Base-by-base conservation (phyloP, 2,888 invertebrate genomes). In the Drosophila prostipennis region DNA sequence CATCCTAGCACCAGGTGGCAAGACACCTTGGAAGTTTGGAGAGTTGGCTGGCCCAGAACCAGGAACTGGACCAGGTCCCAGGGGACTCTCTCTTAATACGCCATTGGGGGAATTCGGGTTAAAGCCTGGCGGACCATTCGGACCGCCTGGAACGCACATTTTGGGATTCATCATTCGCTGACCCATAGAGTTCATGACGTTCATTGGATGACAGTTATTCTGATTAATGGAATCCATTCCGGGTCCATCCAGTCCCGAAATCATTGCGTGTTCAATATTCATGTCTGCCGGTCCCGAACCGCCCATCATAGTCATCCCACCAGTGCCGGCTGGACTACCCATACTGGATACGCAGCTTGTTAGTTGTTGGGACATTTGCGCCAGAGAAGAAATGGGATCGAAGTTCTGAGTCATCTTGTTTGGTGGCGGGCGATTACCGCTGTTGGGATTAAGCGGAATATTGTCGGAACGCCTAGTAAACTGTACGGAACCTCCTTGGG, bases 291-390 rank as follows among this genome's bases (percentile, higher is more conserved):
- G 42, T 32, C 54, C 63, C 32, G 42, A n/a, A 11, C 63, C 54
- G 4, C 72, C 70, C 57, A 85, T 69, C 72, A 84, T 81, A 36
- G 72, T 83, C 48, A 89, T 78, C 10, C 81, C 87, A 65, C 74
- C 80, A 58, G 77, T 74, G 7, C 81, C 85, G 55, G 76, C 77
- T n/a, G 89, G 74, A 75, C 77, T 80, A 26, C 82, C 83, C 89
- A 89, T 80, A 10, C 83, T 82, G 89, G 92, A 94, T 1, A 90
- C 94, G 90, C 96, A 95, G 87, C 95, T 96, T 13, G 97, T 97
- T 76, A 98, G 92, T 90, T 97, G 97, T 89, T 98, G 98, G 73
- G 97, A 97, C 98, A 98, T 98, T 92, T 98, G 98, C 59, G 98
- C 97, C 87, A 98, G 93, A 8, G 98, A 98, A 55, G 97, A 96